phyloP scores from a whole-genome alignment of 2,797 vertebrate genomes.

The Galagoides demidoff region DNA sequence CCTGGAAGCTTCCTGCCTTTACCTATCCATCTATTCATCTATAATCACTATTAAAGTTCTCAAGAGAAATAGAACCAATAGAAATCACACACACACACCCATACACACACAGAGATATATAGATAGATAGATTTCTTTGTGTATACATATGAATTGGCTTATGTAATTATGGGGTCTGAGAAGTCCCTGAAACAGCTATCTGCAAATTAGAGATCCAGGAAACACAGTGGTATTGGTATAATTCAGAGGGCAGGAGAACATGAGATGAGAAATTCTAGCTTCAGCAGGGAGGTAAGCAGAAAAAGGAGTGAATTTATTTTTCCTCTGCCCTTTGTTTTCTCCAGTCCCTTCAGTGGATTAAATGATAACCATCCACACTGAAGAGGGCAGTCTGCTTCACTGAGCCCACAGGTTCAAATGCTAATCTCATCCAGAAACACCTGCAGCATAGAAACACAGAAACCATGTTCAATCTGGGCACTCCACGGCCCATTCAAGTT shows the following conservation, averaged over 20 bases:
- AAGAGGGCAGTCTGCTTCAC: background rate
- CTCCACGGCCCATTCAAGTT: background rate
- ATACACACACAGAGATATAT: background rate
- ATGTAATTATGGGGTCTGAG: background rate
- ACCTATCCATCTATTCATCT: background rate
- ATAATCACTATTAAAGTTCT: background rate
- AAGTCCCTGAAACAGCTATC: background rate
- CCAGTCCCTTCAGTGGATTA: background rate
- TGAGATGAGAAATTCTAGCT: background rate
- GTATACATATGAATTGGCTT: background rate
- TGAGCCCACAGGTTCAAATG: background rate
- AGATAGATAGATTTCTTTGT: background rate
- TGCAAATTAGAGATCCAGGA: background rate
- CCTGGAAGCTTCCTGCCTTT: background rate
- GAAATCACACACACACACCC: background rate
- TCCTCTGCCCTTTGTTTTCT: background rate
- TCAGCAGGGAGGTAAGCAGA: background rate
- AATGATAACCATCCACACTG: background rate
- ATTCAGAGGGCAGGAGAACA: background rate
- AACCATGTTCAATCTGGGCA: background rate
- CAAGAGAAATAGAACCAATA: background rate
- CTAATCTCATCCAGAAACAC: background rate
- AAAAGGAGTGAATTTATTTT: background rate
- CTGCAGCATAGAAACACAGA: no score
- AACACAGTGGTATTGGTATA: background rate